Conservation (phyloP, 2,797 vertebrate genomes). For the Sphaeramia orbicularis region DNA sequence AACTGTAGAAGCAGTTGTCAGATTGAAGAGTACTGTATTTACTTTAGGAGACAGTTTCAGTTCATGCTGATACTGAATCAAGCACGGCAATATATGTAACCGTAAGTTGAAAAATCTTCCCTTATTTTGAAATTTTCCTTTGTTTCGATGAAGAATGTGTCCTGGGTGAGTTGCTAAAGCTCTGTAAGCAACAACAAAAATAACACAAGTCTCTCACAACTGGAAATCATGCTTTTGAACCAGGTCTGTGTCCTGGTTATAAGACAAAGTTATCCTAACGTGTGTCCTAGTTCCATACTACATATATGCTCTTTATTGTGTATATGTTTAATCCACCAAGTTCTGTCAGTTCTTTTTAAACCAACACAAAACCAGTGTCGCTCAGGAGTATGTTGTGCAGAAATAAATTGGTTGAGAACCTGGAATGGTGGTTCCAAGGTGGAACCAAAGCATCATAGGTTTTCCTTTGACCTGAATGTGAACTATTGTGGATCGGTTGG, state of each 20-base stretch:
- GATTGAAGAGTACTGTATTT: slow-evolving; percentile 45
- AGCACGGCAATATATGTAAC: slow-evolving; percentile 30
- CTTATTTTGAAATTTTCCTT: background rate
- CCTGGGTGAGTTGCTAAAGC: slow-evolving; percentile 39
- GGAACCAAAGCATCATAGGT: too few species aligned
- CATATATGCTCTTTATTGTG: background rate
- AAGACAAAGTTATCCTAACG: background rate
- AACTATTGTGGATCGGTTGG: too few species aligned
- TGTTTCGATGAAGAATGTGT: slow-evolving; percentile 41
- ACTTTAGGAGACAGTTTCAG: slow-evolving; percentile 49
- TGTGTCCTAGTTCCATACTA: slow-evolving; percentile 5
- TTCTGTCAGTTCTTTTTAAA: too few species aligned
- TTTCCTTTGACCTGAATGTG: too few species aligned
- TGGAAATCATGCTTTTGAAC: slow-evolving; percentile 5
- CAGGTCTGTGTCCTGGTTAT: background rate
- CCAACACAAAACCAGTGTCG: too few species aligned
- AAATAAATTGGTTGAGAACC: too few species aligned
- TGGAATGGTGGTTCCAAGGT: too few species aligned
- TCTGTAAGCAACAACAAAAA: slow-evolving; percentile 28
- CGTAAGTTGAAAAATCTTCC: background rate
- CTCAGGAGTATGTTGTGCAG: too few species aligned
- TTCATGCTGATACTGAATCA: slow-evolving; percentile 41
- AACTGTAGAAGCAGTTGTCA: slow-evolving; percentile 43
- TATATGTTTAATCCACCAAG: too few species aligned
- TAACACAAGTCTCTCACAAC: slow-evolving; percentile 6